A percentile compares a stretch with the other conserved stretches of the same genome.
phyloP scores from a whole-genome alignment of 2,888 invertebrate species.

The Nesidiocoris tenuis region DNA sequence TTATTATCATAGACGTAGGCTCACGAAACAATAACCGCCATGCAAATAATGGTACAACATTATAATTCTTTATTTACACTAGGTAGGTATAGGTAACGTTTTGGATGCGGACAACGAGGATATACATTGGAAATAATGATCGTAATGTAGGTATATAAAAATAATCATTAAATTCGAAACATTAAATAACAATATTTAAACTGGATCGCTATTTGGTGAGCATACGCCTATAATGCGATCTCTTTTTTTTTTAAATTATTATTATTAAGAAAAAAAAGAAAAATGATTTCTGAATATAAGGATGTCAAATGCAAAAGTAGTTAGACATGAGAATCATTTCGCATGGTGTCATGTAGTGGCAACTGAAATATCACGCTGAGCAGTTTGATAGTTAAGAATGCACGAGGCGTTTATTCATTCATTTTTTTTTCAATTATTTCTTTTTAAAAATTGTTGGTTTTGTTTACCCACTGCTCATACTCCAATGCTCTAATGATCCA shows the following conservation, averaged over 20 bases:
- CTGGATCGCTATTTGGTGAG: conserved; percentile 21
- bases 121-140: conserved; percentile 25
- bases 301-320: conserved; percentile 35
- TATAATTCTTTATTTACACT: conserved; percentile 26
- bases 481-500: conserved; percentile 45
- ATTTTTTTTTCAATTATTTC: conserved; percentile 8
- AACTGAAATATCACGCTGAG: conserved; percentile 46
- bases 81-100: conserved; percentile 28
- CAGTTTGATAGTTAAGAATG: conserved; percentile 21
- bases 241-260: no score
- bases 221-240: conserved; percentile 15
- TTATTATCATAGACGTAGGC: conserved; percentile 30
- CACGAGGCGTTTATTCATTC: conserved; percentile 16
- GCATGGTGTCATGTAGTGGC: conserved; percentile 45
- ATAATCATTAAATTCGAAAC: conserved; percentile 33
- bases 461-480: conserved; percentile 21
- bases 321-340: conserved; percentile 42
- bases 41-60: conserved; percentile 12
- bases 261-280: no score
- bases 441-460: no score
- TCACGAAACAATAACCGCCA: conserved; percentile 27
- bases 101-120: conserved; percentile 20
- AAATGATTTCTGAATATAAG: conserved; percentile 29
- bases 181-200: conserved; percentile 35
- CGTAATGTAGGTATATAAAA: no score